A percentile compares a stretch with the other conserved stretches of the same genome.
These are phyloP conservation scores for Glaucidium brasilianum DNA, from an alignment of 2,113 vertebrate genomes.

Conservation along the genomic window DNA sequence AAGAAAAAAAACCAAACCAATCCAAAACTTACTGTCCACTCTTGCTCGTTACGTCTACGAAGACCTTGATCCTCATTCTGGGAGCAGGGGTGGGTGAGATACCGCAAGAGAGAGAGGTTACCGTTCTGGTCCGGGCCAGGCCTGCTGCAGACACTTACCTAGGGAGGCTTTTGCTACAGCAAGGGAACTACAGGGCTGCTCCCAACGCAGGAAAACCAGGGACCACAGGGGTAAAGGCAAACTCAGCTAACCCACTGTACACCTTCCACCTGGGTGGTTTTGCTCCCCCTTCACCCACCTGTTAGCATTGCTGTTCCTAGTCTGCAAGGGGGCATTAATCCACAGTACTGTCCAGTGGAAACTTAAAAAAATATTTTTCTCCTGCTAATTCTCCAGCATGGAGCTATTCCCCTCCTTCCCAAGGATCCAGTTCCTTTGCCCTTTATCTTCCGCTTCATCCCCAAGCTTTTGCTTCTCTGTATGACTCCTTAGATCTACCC, in stretches of 20 bases:
- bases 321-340: background rate
- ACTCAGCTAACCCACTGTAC: background rate
- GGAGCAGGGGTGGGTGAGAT: constrained; percentile 50
- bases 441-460: background rate
- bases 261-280: fast-evolving
- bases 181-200: constrained; percentile 31
- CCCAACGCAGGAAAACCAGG: constrained; percentile 5
- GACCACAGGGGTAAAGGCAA: background rate
- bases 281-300: background rate
- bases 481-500: background rate
- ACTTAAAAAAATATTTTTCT: background rate
- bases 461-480: background rate
- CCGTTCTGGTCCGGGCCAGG: background rate
- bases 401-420: background rate
- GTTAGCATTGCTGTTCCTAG: background rate
- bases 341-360: background rate
- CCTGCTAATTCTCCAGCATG: background rate
- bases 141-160: constrained; percentile 11
- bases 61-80: constrained; percentile 84
- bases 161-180: background rate
- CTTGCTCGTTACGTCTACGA: constrained; percentile 84
- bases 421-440: background rate
- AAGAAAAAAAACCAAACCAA: background rate
- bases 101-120: constrained; percentile 64
- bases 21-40: constrained; percentile 77